Evolutionary conservation across 2,888 invertebrate species (phyloP), one percentile per base, ranked within the genome.

Genomic region (Desoria tigrina): DNA sequence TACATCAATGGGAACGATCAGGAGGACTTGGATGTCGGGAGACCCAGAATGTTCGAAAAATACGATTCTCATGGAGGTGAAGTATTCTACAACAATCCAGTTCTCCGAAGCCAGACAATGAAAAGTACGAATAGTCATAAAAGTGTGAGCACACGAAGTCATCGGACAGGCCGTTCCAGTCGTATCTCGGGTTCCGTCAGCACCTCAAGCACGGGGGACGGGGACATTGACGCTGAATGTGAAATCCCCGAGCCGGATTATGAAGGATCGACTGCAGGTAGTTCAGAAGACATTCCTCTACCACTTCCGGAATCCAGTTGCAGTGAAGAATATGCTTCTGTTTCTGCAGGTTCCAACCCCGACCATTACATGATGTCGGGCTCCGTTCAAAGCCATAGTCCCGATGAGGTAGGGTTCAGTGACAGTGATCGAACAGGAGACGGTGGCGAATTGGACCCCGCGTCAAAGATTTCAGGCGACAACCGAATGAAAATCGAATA

Each of bases 401-500:
- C 61, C 32, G 27, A 18, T n/a, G 51, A 51, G 6, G 26, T 11
- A 9, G 21, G 9, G 4, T 45, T 45, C 16, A 21, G 4, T 21
- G 4, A 45, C 45, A 16, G 6, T 6, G 45, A 16, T 16, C 16
- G 9, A 6, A n/a, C n/a, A 42, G 71, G 69, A 39, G 68, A 67
- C 54, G 66, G 69, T 55, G 57, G 67, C 42, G 68, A 65, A 27
- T 56, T 63, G 28, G 69, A 69, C n/a, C 58, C 68, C 2, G 64
- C 72, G 1, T 51, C 66, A n/a, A 69, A 73, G 57, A 71, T 76
- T 21, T 66, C 86, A 9, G 87, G 87, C 60, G 80, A 83, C 67
- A 88, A 89, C 78, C 82, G 87, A 60, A 84, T 84, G 42, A 87
- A 88, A 79, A 85, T 90, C 65, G 89, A 90, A 79, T 85, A 86